Evolutionary conservation across 2,113 vertebrate genomes (phyloP).

Genomic region (Budorcas taxicolor): DNA sequence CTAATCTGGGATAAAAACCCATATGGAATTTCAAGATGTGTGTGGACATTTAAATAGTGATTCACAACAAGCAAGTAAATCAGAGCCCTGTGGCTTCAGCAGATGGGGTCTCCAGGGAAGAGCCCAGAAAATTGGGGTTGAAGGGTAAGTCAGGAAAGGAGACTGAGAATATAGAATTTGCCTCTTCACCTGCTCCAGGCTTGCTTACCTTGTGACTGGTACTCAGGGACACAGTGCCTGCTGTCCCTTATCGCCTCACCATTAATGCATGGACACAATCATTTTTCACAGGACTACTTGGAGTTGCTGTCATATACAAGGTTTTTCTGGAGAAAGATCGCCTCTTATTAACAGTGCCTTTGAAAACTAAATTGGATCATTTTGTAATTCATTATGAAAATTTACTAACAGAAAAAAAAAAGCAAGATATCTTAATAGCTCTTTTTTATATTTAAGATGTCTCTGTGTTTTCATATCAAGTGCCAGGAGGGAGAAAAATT

Average conservation of each 20-base stretch:
- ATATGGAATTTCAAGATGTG: background rate
- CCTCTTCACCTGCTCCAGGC: background rate
- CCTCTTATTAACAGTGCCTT: background rate
- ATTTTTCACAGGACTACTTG: background rate
- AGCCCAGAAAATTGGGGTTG: background rate
- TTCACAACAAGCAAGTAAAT: background rate
- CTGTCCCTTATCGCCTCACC: background rate
- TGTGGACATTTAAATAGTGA: background rate
- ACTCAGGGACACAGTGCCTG: background rate
- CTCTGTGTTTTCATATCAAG: conserved; percentile 9
- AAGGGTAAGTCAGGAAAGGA: background rate
- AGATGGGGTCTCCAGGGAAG: background rate
- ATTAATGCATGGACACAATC: background rate
- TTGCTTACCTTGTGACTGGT: background rate
- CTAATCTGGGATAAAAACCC: background rate
- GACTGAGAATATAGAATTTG: background rate
- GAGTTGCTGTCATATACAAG: background rate
- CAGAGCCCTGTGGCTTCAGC: background rate
- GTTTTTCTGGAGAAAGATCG: background rate
- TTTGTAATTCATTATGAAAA: conserved; percentile 34
- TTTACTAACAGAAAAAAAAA: background rate
- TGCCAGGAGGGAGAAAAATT: background rate
- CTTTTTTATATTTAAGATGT: conserved; percentile 12
- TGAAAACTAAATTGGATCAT: background rate
- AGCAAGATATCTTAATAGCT: background rate